Evolutionary conservation across 2,797 vertebrate species (phyloP).

Genomic region (Gymnothorax javanicus): DNA sequence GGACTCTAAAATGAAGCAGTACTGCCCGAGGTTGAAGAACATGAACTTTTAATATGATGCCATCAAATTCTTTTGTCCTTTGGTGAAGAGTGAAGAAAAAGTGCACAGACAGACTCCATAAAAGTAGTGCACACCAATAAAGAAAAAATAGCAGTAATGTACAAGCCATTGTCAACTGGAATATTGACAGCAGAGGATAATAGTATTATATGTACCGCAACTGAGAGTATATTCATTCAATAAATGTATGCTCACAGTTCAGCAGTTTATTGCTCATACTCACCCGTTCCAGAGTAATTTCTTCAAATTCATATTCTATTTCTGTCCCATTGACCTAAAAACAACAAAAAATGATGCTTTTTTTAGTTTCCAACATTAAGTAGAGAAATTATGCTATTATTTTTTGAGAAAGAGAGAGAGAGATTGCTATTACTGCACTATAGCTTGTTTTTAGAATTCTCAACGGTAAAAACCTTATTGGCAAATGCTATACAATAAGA

Average conservation of each 20-base stretch:
- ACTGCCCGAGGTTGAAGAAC: neutral
- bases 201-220: neutral
- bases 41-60: neutral
- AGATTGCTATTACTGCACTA: neutral
- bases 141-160: neutral
- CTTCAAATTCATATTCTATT: conserved; percentile 98
- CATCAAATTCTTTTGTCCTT: conserved; percentile 3
- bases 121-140: neutral
- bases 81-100: neutral
- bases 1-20: neutral
- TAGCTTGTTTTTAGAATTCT: neutral
- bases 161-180: neutral
- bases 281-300: conserved; percentile 96
- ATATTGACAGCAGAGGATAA: neutral
- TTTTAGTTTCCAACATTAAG: neutral
- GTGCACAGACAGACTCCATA: neutral
- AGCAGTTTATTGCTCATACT: conserved; percentile 58
- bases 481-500: neutral
- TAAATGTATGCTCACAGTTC: neutral
- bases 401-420: too few relatives aligned
- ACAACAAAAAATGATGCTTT: neutral
- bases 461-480: neutral
- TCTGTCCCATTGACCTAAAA: conserved; percentile 93
- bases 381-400: neutral
- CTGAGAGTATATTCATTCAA: neutral